phyloP scores from a whole-genome alignment of 2,888 invertebrate genomes.

The Drosophila neonasuta region DNA sequence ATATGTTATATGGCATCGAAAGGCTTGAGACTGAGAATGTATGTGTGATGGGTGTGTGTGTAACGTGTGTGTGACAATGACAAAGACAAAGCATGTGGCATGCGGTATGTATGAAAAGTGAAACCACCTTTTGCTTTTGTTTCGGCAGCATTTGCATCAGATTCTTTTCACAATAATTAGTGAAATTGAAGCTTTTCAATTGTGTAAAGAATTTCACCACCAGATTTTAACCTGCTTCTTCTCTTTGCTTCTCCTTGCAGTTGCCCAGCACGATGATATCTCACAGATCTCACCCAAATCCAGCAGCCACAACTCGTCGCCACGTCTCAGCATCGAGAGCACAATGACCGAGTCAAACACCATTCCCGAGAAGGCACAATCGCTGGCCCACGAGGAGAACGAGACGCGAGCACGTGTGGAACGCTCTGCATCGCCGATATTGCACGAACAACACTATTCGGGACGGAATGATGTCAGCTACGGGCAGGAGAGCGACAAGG shows the following conservation, averaged over 20 bases:
- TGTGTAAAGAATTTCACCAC: slow-evolving; percentile 36
- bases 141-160: slow-evolving; percentile 23
- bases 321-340: slow-evolving; percentile 69
- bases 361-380: slow-evolving; percentile 34
- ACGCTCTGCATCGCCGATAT: slow-evolving; percentile 84
- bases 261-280: slow-evolving; percentile 80
- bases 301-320: slow-evolving; percentile 58
- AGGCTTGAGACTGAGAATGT: neutral
- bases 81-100: slow-evolving; percentile 57
- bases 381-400: slow-evolving; percentile 69
- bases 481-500: slow-evolving; percentile 65
- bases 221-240: slow-evolving; percentile 13
- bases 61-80: slow-evolving; percentile 9
- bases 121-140: slow-evolving; percentile 51
- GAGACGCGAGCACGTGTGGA: slow-evolving; percentile 82
- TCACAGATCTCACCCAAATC: slow-evolving; percentile 89
- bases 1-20: slow-evolving; percentile 7
- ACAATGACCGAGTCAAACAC: slow-evolving; percentile 65
- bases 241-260: slow-evolving; percentile 46
- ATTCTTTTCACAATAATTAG: slow-evolving; percentile 50
- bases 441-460: slow-evolving; percentile 83
- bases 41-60: no score
- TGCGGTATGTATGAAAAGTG: slow-evolving; percentile 56
- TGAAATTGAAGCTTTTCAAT: slow-evolving; percentile 32
- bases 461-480: slow-evolving; percentile 77